phyloP scores from a whole-genome alignment of 2,797 vertebrate species.

The Rhincodon typus region DNA sequence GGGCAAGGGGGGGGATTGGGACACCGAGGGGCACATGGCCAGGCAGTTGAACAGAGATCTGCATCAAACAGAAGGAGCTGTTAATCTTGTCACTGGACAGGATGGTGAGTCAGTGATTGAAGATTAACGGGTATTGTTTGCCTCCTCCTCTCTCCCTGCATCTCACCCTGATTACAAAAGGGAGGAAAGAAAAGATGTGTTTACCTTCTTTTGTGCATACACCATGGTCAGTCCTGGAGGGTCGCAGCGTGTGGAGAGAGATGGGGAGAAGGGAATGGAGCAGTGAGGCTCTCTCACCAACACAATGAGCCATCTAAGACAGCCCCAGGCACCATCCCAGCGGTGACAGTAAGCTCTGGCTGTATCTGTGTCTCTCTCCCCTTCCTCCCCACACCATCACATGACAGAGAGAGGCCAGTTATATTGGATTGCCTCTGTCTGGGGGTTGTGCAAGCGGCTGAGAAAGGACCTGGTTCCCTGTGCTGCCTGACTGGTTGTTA shows the following conservation, averaged over 20 bases:
- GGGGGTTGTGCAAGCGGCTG: too few relatives aligned
- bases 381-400: background rate
- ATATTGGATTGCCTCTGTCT: background rate
- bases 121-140: background rate
- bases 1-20: background rate
- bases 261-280: background rate
- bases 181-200: background rate
- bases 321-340: background rate
- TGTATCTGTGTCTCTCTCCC: background rate
- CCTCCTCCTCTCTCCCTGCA: too few relatives aligned
- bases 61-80: background rate
- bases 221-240: background rate
- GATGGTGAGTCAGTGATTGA: too few relatives aligned
- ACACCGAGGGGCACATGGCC: background rate
- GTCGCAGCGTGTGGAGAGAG: background rate
- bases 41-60: background rate
- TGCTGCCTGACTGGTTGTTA: background rate
- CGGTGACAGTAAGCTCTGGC: background rate
- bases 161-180: background rate
- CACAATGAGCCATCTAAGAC: background rate
- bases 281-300: background rate
- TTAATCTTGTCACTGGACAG: background rate
- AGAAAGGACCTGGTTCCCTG: too few relatives aligned
- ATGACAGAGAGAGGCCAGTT: background rate
- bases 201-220: conserved; percentile 6